Evolutionary conservation across 2,888 invertebrate genomes (phyloP).

Genomic region (Zygogramma bicolorata): DNA sequence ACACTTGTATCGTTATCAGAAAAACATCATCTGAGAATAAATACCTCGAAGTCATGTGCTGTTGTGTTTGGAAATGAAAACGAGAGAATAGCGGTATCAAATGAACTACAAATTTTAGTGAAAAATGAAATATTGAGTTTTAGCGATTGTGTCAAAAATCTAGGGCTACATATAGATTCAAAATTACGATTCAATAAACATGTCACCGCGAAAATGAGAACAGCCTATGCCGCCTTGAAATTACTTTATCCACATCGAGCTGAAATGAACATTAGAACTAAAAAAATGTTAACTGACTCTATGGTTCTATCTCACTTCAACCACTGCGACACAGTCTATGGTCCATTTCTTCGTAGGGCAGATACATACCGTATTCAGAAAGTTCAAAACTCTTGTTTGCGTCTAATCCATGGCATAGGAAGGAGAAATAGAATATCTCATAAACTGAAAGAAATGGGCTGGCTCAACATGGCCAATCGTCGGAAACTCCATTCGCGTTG

Average conservation of each 20-base stretch:
- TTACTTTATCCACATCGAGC: background rate
- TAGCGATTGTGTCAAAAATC: background rate
- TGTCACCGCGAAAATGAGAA: background rate
- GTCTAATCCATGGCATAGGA: background rate
- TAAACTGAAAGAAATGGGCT: too few species aligned
- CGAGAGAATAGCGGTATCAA: too few species aligned
- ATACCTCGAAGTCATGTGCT: too few species aligned
- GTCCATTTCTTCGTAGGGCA: background rate
- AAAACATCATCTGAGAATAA: too few species aligned
- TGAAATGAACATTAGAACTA: background rate
- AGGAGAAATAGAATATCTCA: too few species aligned
- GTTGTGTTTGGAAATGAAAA: too few species aligned
- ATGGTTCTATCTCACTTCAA: constrained; percentile 1
- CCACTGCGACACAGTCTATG: background rate
- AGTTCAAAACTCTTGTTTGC: too few species aligned
- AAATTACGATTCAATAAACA: background rate
- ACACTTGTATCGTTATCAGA: too few species aligned
- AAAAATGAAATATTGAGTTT: too few species aligned
- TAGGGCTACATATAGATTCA: background rate
- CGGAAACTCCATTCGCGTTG: too few species aligned
- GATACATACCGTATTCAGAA: background rate
- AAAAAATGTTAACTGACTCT: background rate
- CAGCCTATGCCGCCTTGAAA: background rate
- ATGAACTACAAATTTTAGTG: too few species aligned
- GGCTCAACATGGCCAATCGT: too few species aligned